Base-by-base conservation (phyloP, 2,113 vertebrate species). In the Spea multiplicata region DNA sequence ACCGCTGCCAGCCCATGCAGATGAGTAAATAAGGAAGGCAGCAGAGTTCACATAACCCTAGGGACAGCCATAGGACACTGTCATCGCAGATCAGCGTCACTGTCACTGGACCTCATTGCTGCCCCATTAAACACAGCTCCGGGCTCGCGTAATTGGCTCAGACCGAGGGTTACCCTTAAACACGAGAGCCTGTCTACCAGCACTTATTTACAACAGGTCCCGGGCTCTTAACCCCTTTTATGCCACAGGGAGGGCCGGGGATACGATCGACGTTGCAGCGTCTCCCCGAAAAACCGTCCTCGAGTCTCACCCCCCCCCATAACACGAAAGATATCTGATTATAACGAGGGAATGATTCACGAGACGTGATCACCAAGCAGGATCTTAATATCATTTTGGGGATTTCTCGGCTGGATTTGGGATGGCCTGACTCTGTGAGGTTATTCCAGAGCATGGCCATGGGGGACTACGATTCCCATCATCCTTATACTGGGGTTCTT, bases 21-120 rank as follows among this genome's bases (percentile, higher is more conserved):
- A 80, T 80, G 78, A 80, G 78, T 80, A 74, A 80, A 80, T 80
- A 80, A 80, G 78, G 73, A 80, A 80, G 78, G 64, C 78, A 57
- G 78, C 64, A 74, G 78, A 80, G 78, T 80, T 80, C 78, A 80
- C 71, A 80, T 80, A 80, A 80, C 78, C 78, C 78, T 74, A 71
- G 78, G 78, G 78, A 80, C 78, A 80, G 78, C 78, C 78, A 80
- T 74, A 80, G 78, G 78, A 80, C 71, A 80, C 78, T 80, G 78
- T 80, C 78, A 80, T 17, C 44, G 45, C 71, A 47, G n/a, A 80
- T 80, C 78, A 80, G 13, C 70, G 65, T 80, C 78, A 80, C 78
- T 80, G 78, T 80, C 78, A 80, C 71, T 74, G 78, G 70, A 80
- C 78, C 78, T 80, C 78, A 80, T 71, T 80, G 78, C 78, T 80